Base-by-base conservation (phyloP, 2,797 vertebrate genomes). In the Tachyglossus aculeatus region DNA sequence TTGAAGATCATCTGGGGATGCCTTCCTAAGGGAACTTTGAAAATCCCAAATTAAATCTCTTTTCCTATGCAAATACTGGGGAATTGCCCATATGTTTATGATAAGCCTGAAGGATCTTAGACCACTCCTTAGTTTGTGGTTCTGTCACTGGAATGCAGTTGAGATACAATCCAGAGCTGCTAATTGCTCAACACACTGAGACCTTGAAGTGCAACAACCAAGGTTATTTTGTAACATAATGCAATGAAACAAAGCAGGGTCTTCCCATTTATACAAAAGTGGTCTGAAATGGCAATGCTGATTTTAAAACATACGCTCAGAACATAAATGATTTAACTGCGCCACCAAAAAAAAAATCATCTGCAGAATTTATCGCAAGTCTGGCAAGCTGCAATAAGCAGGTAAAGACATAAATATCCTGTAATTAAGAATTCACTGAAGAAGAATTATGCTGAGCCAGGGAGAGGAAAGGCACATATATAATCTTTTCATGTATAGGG, bases 51-150 rank as follows among this genome's bases (percentile, higher is more conserved):
- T 86, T 76, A 89, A 81, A 70, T 53, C 50, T 38, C 75, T 85
- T 75, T 50, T 1, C 25, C 44, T 67, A 11, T 68, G 69, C 80
- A 67, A 76, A 48, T 56, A 53, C 60, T 27, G 47, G 74, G 63
- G 68, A 84, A 57, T 34, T 71, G 55, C 71, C 88, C 88, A 90
- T 90, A 90, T 88, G 88, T 78, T 88, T 75, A 76, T 0, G 83
- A 55, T 89, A 89, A 91, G 86, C 85, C 83, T 88, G 79, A 91
- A 85, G 88, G 88, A 89, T 77, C 80, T 82, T 87, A 29, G 69
- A 90, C 86, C 86, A 89, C 44, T 34, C 83, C 56, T 88, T 67
- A 82, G 78, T 83, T 83, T 85, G 74, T 86, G 83, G 75, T 82
- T 82, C 78, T 67, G 63, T 43, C 82, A 76, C 61, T 71, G 50